phyloP scores from a whole-genome alignment of 2,797 vertebrate species.

The Choloepus didactylus region DNA sequence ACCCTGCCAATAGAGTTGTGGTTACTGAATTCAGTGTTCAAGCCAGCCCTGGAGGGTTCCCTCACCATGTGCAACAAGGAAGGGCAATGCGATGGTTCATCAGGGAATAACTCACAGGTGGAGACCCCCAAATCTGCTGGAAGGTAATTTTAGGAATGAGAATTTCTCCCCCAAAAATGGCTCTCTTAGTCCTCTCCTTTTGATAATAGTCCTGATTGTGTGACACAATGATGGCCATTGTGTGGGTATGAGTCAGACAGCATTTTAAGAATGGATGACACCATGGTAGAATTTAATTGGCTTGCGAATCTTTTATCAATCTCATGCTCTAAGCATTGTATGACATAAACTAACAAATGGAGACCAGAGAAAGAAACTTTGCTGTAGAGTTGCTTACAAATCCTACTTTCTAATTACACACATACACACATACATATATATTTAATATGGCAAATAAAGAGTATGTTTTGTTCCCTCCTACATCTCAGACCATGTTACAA shows the following conservation, averaged over 20 bases:
- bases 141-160: not conserved
- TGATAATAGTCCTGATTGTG: not conserved
- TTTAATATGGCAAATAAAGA: not conserved
- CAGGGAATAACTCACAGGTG: not conserved
- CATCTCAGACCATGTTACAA: not conserved
- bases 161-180: not conserved
- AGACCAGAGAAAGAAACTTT: not conserved
- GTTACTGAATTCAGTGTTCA: not conserved
- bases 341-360: not conserved
- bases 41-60: not conserved
- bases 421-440: not conserved
- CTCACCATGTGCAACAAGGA: fast-evolving
- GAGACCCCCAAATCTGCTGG: not conserved
- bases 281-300: not conserved
- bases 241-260: not conserved
- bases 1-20: not conserved
- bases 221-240: not conserved
- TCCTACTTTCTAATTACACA: not conserved
- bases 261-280: not conserved
- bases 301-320: not conserved
- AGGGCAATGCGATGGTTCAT: fast-evolving
- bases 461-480: not conserved
- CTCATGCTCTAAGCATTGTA: not conserved
- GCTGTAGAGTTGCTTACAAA: not conserved
- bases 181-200: not conserved